Conservation (phyloP, 2,888 invertebrate species). For the Xiphydria camelus region DNA sequence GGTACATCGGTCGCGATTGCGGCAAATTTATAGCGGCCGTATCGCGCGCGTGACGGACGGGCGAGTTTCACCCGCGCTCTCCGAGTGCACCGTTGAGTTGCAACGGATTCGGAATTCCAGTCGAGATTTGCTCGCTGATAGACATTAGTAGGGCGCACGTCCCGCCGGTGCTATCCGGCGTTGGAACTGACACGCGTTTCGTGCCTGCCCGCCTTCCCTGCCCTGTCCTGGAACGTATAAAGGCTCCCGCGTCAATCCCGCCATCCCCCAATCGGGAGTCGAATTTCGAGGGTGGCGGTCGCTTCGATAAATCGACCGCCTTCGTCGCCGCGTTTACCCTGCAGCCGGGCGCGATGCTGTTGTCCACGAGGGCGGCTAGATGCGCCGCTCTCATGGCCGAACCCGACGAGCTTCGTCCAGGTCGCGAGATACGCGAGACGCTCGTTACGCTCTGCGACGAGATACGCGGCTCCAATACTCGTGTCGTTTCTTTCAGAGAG, state of each 20-base stretch:
- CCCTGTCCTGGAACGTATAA: too few relatives aligned
- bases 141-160: constrained; percentile 44
- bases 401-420: constrained; percentile 51
- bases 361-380: constrained; percentile 45
- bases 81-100: too few relatives aligned
- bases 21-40: too few relatives aligned
- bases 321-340: too few relatives aligned
- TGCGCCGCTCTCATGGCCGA: constrained; percentile 51
- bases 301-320: too few relatives aligned
- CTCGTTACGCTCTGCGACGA: too few relatives aligned
- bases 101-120: constrained; percentile 21
- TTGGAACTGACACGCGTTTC: constrained; percentile 48
- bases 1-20: constrained; percentile 31
- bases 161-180: constrained; percentile 26
- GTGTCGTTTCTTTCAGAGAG: constrained; percentile 60
- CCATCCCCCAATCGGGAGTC: constrained; percentile 28
- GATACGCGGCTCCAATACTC: neutral
- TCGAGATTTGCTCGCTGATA: constrained; percentile 18
- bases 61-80: too few relatives aligned
- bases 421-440: constrained; percentile 22
- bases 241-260: too few relatives aligned
- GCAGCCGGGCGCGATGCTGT: constrained; percentile 38
- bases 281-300: constrained; percentile 25
- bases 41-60: too few relatives aligned
- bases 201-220: constrained; percentile 33